Percentiles rank a stretch among this genome's conserved stretches.
These are phyloP conservation scores for Blastobasis adustella DNA, from an alignment of 2,888 invertebrate species.

Conservation along the genomic window DNA sequence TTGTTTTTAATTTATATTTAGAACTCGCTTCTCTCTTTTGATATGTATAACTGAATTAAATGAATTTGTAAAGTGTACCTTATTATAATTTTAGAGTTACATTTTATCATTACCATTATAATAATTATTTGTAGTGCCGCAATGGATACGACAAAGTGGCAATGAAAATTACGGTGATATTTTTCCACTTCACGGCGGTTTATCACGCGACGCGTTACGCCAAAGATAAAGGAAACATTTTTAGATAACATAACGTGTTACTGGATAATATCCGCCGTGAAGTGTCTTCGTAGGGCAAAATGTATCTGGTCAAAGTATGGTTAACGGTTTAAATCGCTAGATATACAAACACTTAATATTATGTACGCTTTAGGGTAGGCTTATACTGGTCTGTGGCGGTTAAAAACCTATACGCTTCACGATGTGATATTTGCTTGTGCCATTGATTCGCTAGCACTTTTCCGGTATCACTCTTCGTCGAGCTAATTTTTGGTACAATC, in stretches of 20 bases:
- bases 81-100: constrained; percentile 23
- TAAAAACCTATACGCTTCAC: constrained; percentile 26
- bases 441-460: constrained; percentile 2
- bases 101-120: constrained; percentile 18
- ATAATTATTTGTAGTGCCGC: constrained; percentile 17
- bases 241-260: constrained; percentile 13
- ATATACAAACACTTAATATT: constrained; percentile 48
- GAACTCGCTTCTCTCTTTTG: constrained; percentile 23
- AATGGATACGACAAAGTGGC: constrained; percentile 37
- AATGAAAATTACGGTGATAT: constrained; percentile 47
- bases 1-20: constrained; percentile 40
- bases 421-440: constrained; percentile 1
- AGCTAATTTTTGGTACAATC: constrained; percentile 4
- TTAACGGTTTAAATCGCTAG: constrained; percentile 50
- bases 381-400: constrained; percentile 31
- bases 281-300: constrained; percentile 29
- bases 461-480: neutral
- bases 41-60: constrained; percentile 23
- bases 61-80: constrained; percentile 26
- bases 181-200: constrained; percentile 40
- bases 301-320: constrained; percentile 55
- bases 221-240: constrained; percentile 16
- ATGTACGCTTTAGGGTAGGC: constrained; percentile 64
- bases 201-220: constrained; percentile 23
- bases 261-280: constrained; percentile 21